These are phyloP conservation scores for Drosophila rhopaloa DNA, from an alignment of 1,140 invertebrate genomes.

Conservation along the genomic window DNA sequence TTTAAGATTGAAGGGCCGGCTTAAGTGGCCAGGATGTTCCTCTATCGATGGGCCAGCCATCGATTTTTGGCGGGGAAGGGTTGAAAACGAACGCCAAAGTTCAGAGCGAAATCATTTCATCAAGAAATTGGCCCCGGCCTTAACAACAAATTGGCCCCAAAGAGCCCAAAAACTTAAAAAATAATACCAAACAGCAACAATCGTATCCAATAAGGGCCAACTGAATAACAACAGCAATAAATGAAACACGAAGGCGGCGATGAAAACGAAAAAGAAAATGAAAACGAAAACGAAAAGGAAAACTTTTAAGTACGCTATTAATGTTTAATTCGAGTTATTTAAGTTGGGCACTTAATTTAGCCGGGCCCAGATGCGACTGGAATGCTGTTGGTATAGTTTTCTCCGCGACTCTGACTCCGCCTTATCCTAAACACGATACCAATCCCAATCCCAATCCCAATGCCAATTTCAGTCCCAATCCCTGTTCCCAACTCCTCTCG, in stretches of 20 bases:
- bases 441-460: background rate
- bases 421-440: background rate
- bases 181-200: slow-evolving; percentile 5
- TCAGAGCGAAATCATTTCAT: slow-evolving; percentile 43
- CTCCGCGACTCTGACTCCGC: background rate
- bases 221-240: slow-evolving; percentile 5
- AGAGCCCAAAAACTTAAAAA: slow-evolving; percentile 15
- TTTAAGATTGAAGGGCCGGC: slow-evolving; percentile 32
- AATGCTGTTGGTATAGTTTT: slow-evolving; percentile 26
- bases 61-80: slow-evolving; percentile 1
- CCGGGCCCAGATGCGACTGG: slow-evolving; percentile 48
- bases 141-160: slow-evolving; percentile 20
- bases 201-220: slow-evolving; percentile 23
- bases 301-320: slow-evolving; percentile 82
- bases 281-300: slow-evolving; percentile 52
- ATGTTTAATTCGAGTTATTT: slow-evolving; percentile 83
- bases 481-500: too few species aligned
- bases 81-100: slow-evolving; percentile 12
- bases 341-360: slow-evolving; percentile 80
- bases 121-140: slow-evolving; percentile 17
- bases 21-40: slow-evolving; percentile 13
- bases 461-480: background rate
- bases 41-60: slow-evolving; percentile 17
- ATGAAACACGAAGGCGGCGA: slow-evolving; percentile 8
- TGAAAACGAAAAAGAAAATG: slow-evolving; percentile 16